A percentile compares a stretch with the other conserved stretches of the same genome.
phyloP scores from a whole-genome alignment of 2,888 invertebrate species.

The Ceramica pisi region DNA sequence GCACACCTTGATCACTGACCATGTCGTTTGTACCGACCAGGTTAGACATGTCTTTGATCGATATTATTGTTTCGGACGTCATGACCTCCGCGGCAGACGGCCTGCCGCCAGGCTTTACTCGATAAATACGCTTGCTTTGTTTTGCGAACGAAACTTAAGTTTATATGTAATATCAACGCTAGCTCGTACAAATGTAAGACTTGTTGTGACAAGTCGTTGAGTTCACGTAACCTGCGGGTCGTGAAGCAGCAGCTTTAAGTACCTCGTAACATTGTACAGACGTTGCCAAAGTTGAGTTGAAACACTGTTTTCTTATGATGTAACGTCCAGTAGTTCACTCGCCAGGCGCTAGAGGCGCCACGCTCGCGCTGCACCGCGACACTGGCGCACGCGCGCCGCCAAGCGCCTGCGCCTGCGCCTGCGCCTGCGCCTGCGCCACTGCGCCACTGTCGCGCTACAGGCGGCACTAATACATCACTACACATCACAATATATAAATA shows the following conservation, averaged over 20 bases:
- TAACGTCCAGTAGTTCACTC: conserved; percentile 57
- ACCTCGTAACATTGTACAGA: conserved; percentile 52
- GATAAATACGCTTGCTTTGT: conserved; percentile 24
- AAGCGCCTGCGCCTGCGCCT: too few species aligned
- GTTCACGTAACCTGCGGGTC: conserved; percentile 12
- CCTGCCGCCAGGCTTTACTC: conserved; percentile 9
- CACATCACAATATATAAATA: conserved; percentile 33
- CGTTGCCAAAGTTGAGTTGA: conserved; percentile 54
- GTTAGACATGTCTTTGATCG: conserved; percentile 1
- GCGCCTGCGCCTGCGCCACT: background rate
- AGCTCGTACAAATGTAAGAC: conserved; percentile 30
- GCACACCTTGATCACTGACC: background rate
- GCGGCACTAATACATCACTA: background rate
- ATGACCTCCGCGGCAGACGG: conserved; percentile 15
- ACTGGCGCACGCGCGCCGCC: too few species aligned
- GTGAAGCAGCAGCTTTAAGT: conserved; percentile 55
- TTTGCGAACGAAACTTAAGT: conserved; percentile 41
- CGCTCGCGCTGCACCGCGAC: too few species aligned
- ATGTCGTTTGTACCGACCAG: background rate
- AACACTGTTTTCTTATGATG: conserved; percentile 59
- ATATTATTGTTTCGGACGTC: background rate
- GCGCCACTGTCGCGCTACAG: too few species aligned
- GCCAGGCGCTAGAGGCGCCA: conserved; percentile 18
- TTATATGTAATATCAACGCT: conserved; percentile 24
- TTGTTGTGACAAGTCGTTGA: conserved; percentile 5